Evolutionary conservation across 23 tunicate species (phyloP), one percentile per base, ranked within the genome.

Genomic region (Diplosoma virens): DNA sequence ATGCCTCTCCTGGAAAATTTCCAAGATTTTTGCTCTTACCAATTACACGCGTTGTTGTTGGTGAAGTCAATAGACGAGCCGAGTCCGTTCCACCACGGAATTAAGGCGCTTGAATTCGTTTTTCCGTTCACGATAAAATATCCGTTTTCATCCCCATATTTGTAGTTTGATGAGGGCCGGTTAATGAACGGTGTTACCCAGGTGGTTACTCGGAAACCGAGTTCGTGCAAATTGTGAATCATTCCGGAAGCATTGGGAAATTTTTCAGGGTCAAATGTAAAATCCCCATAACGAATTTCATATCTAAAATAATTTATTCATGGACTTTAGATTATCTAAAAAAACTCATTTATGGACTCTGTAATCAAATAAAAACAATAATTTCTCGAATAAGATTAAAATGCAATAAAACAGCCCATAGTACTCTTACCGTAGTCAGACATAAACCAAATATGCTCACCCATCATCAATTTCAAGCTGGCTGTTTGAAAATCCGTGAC

Each of bases 171-270:
- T 21, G 81, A 75, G 23, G 11, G 33, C 29, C 24, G 55, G 61
- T 91, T 91, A 16, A 91, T 90, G 60, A 91, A 91, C 21, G 93
- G 86, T 3, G 97, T 91, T 1, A 91, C 93, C 97, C 97, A 91
- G 17, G 84, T 66, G 52, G 97, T 91, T 23, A 91, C 93, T 3
- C 87, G 56, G 27, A 80, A 79, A 20, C 92, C 92, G 16, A 16
- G 32, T 0, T 86, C 77, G 61, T 91, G 97, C 30, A 91, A 56
- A 30, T 45, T 61, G n/a, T 47, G 46, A 37, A 85, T 80, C 86
- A 91, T 80, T 53, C 47, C 61, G 1, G 61, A 30, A 5, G 90
- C 85, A 50, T 86, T 64, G 0, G 97, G 92, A 68, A 91, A 91
- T 56, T 86, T 91, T 25, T 27, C 29, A 18, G 82, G 73, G 36